Percentiles rank a stretch among this genome's conserved stretches.
Evolutionary conservation across 2,113 vertebrate genomes (phyloP).

Genomic region (Phyllostomus discolor): DNA sequence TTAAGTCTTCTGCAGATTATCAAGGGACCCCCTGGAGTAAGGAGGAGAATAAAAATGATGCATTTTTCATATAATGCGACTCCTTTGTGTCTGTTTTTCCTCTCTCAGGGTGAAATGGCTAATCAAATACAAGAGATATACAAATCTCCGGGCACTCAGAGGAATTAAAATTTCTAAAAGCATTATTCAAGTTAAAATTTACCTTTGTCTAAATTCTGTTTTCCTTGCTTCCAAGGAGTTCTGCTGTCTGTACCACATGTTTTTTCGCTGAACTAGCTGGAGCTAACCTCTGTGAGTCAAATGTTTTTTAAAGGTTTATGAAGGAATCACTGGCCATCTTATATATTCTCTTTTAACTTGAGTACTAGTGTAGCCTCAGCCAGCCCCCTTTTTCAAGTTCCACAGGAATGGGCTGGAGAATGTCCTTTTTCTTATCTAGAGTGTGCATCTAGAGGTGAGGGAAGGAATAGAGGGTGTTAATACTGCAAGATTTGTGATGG

Average conservation of each 20-base stretch:
- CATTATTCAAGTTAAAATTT: not conserved
- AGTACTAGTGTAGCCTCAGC: not conserved
- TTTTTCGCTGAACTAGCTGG: not conserved
- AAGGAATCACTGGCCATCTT: not conserved
- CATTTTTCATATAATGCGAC: not conserved
- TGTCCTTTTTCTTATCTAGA: not conserved
- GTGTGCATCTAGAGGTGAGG: not conserved
- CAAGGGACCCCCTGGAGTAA: not conserved
- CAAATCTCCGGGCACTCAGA: not conserved
- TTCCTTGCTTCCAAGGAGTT: not conserved
- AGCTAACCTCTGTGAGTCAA: not conserved
- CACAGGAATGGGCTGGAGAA: not conserved
- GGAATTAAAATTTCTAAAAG: not conserved
- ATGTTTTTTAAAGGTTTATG: not conserved
- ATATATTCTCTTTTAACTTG: not conserved
- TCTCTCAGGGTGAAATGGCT: not conserved
- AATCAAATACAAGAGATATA: not conserved
- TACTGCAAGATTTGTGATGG: not conserved
- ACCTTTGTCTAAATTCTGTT: not conserved
- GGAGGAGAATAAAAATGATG: not conserved
- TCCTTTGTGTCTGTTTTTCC: not conserved
- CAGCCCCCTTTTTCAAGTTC: not conserved
- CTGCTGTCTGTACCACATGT: not conserved
- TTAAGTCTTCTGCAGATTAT: not conserved
- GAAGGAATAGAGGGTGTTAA: not conserved